Evolutionary conservation across 2,113 vertebrate genomes (phyloP).

Genomic region (Onychostoma macrolepis): DNA sequence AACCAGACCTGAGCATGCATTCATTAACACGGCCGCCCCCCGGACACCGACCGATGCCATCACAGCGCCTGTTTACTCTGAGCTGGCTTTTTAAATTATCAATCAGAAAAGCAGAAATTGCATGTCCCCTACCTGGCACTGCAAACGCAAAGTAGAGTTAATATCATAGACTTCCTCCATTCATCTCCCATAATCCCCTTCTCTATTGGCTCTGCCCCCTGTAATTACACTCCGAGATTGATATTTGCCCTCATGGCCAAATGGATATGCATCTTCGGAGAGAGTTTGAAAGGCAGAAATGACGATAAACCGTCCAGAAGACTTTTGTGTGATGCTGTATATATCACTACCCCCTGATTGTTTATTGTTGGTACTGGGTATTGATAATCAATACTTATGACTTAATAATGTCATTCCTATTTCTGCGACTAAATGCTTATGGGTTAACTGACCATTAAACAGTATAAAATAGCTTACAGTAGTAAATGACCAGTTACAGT

Average conservation of each 20-base stretch:
- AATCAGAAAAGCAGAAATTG: conserved; percentile 64
- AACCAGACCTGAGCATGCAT: conserved; percentile 56
- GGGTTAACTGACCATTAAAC: not conserved
- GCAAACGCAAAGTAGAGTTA: conserved; percentile 48
- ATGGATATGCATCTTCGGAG: conserved; percentile 41
- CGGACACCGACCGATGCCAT: conserved; percentile 21
- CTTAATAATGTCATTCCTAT: not conserved
- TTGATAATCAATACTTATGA: conserved; percentile 4
- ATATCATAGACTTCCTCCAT: conserved; percentile 57
- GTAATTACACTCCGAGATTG: conserved; percentile 62
- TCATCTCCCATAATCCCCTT: conserved; percentile 57
- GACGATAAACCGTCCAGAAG: not conserved
- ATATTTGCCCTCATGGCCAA: conserved; percentile 59
- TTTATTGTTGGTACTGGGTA: not conserved
- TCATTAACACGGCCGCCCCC: conserved; percentile 48
- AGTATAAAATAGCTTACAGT: not conserved
- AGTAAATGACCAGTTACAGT: not conserved
- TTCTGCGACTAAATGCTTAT: not conserved
- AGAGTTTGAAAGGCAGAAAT: conserved; percentile 6
- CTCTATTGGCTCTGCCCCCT: conserved; percentile 57
- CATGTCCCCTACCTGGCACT: conserved; percentile 64
- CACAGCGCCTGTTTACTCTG: conserved; percentile 54
- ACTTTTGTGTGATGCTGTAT: not conserved
- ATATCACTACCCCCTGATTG: not conserved
- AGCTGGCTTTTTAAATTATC: conserved; percentile 67